Percentiles rank a stretch among this genome's conserved stretches.
Conservation (phyloP, 2,888 invertebrate species). For the Agrochola macilenta region DNA sequence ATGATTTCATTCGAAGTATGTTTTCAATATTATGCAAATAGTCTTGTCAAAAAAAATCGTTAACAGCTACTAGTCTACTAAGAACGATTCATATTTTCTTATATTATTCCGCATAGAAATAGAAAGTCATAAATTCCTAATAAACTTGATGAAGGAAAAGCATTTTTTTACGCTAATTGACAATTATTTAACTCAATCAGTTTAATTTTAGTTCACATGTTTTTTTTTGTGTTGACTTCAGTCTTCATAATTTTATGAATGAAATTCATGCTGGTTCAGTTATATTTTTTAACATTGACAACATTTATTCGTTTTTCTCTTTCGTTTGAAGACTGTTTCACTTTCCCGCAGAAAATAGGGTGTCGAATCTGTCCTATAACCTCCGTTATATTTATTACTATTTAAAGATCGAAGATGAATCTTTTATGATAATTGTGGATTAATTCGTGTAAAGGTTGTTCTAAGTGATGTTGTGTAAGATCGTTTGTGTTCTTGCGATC, state of each 20-base stretch:
- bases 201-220: neutral
- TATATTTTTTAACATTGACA: constrained; percentile 79
- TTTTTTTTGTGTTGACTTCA: constrained; percentile 3
- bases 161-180: neutral
- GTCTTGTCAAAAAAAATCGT: neutral
- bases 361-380: constrained; percentile 91
- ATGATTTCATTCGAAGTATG: neutral
- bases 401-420: constrained; percentile 91
- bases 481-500: constrained; percentile 89
- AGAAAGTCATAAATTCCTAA: too few relatives aligned
- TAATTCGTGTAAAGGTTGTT: constrained; percentile 90
- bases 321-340: constrained; percentile 88
- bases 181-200: neutral
- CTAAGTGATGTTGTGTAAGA: constrained; percentile 91
- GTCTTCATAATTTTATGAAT: constrained; percentile 71
- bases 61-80: neutral
- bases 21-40: neutral
- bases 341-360: constrained; percentile 91
- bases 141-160: neutral
- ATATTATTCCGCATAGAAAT: neutral
- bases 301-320: constrained; percentile 86
- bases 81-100: neutral
- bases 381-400: constrained; percentile 89
- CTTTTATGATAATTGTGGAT: constrained; percentile 93
- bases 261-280: constrained; percentile 66